Evolutionary conservation across 2,888 invertebrate species (phyloP).

Genomic region (Drosophila neutralis): DNA sequence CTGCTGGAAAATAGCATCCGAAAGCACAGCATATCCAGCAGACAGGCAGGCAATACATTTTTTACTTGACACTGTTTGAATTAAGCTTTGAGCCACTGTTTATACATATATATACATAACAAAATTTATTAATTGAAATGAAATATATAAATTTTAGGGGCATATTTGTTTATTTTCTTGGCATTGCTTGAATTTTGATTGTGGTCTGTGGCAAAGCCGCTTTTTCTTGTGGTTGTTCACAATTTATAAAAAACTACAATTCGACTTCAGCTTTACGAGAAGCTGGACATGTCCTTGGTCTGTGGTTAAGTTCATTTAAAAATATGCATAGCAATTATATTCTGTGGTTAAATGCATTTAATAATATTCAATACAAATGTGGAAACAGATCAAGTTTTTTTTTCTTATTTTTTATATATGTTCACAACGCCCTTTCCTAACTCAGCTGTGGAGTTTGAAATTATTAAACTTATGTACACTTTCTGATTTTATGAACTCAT

Average conservation of each 20-base stretch:
- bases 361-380: background rate
- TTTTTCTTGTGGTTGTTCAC: background rate
- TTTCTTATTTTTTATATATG: background rate
- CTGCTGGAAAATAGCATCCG: too few relatives aligned
- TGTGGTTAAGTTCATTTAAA: background rate
- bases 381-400: background rate
- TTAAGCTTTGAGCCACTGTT: too few relatives aligned
- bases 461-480: background rate
- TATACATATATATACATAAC: too few relatives aligned
- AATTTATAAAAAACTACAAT: background rate
- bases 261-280: background rate
- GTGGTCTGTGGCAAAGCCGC: background rate
- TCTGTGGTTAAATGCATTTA: background rate
- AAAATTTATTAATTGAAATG: background rate
- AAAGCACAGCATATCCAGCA: too few relatives aligned
- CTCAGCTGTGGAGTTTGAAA: accelerated
- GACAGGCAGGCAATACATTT: too few relatives aligned
- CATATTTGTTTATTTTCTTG: background rate
- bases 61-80: too few relatives aligned
- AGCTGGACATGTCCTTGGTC: background rate
- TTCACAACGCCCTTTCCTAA: background rate
- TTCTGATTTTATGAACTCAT: background rate
- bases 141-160: background rate
- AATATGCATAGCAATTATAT: background rate
- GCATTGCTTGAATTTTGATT: background rate